A percentile compares a stretch with the other conserved stretches of the same genome.
Conservation (phyloP, 2,113 vertebrate species). For the Albula goreensis region DNA sequence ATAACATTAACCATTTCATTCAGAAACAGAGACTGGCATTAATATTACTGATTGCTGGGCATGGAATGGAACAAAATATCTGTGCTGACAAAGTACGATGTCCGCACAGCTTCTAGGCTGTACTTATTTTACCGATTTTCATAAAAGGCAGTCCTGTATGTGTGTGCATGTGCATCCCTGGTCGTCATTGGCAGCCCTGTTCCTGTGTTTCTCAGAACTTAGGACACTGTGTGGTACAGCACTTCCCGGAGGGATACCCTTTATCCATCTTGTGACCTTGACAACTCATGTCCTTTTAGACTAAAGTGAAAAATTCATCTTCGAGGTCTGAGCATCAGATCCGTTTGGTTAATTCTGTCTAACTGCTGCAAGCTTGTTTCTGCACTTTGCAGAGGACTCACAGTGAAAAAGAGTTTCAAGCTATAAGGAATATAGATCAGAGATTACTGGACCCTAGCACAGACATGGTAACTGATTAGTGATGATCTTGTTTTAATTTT, state of each 20-base stretch:
- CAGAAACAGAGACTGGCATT: no score
- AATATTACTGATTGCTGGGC: no score
- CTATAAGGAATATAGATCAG: background rate
- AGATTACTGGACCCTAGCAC: background rate
- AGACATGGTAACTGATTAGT: background rate
- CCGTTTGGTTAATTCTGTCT: background rate
- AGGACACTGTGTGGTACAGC: background rate
- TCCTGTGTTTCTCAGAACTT: background rate
- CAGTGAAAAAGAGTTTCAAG: background rate
- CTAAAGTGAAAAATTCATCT: constrained; percentile 14
- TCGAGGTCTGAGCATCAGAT: background rate
- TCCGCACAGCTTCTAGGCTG: no score
- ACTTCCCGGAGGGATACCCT: constrained; percentile 1
- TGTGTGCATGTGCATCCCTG: no score
- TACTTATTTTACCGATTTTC: no score
- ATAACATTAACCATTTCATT: no score
- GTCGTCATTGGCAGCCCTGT: background rate
- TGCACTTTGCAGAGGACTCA: background rate
- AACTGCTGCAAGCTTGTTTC: background rate
- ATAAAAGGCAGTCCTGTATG: no score
- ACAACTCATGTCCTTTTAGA: constrained; percentile 12
- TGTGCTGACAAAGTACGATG: no score
- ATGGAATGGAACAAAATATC: no score
- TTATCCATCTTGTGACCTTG: constrained; percentile 3
- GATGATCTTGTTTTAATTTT: background rate